Conservation (phyloP, 1,140 invertebrate species). For the Hormaphis cornu region DNA sequence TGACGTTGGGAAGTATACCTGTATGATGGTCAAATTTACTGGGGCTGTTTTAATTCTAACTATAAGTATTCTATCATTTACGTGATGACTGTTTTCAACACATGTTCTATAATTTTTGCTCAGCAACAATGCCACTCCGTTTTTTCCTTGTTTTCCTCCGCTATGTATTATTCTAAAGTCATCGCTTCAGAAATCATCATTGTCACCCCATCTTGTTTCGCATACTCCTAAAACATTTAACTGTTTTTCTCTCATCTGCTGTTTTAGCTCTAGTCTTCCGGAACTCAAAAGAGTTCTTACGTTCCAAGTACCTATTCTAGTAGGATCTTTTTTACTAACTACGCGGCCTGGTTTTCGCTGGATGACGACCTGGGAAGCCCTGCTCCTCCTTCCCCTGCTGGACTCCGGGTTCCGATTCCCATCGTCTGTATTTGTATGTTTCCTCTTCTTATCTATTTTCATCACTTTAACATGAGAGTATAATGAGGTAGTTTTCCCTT, state of each 20-base stretch:
- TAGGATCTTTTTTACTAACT: background rate
- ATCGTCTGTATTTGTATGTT: background rate
- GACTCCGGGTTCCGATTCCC: background rate
- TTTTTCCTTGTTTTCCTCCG: background rate
- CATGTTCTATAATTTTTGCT: background rate
- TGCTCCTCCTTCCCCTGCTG: background rate
- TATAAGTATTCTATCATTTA: background rate
- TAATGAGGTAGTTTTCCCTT: no score
- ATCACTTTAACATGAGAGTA: background rate
- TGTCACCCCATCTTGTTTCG: constrained; percentile 15
- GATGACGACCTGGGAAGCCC: background rate
- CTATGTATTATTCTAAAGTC: background rate
- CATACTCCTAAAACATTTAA: constrained; percentile 25
- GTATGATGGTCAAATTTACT: background rate
- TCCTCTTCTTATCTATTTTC: no score
- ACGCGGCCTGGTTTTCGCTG: background rate
- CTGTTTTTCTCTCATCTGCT: constrained; percentile 17
- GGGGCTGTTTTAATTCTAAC: background rate
- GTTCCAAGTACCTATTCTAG: constrained; percentile 25
- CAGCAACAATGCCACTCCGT: background rate
- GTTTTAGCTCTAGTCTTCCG: constrained; percentile 15
- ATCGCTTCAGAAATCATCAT: background rate
- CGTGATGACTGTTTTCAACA: background rate
- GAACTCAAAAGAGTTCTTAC: background rate
- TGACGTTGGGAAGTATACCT: constrained; percentile 15